These are phyloP conservation scores for Myopa testacea DNA, from an alignment of 2,888 invertebrate species.

Conservation along the genomic window DNA sequence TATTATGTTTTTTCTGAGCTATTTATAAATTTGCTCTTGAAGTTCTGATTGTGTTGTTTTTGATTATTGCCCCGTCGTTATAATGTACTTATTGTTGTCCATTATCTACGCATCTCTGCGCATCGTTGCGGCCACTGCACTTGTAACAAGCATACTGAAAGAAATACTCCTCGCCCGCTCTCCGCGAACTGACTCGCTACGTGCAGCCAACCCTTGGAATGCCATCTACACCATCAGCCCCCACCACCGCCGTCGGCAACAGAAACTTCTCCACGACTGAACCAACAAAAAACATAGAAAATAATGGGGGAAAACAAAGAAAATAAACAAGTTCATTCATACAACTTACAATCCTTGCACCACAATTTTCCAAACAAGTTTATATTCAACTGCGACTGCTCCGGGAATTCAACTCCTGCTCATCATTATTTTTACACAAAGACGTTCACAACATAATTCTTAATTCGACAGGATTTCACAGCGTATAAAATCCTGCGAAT, in stretches of 20 bases:
- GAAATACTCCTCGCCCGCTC: background rate
- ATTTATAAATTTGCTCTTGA: slow-evolving; percentile 1
- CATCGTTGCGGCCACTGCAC: background rate
- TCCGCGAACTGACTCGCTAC: background rate
- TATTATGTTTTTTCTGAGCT: background rate
- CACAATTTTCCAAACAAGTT: slow-evolving; percentile 7
- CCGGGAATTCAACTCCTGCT: slow-evolving; percentile 23
- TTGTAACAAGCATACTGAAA: background rate
- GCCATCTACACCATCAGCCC: background rate
- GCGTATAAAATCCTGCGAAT: no score
- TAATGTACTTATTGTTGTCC: background rate
- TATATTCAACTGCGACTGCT: slow-evolving; percentile 31
- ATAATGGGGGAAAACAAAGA: background rate
- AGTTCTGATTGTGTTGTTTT: background rate
- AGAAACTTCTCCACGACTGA: background rate
- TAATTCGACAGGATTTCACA: no score
- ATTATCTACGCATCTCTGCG: background rate
- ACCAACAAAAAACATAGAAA: background rate
- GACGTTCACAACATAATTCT: no score
- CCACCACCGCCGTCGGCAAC: background rate
- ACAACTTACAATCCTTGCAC: background rate
- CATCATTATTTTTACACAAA: background rate
- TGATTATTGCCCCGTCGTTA: background rate
- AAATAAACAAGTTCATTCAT: background rate
- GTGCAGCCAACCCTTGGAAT: background rate